Percentiles rank a stretch among this genome's conserved stretches.
Evolutionary conservation across 2,888 invertebrate genomes (phyloP).

Genomic region (Drosophila phalerata): DNA sequence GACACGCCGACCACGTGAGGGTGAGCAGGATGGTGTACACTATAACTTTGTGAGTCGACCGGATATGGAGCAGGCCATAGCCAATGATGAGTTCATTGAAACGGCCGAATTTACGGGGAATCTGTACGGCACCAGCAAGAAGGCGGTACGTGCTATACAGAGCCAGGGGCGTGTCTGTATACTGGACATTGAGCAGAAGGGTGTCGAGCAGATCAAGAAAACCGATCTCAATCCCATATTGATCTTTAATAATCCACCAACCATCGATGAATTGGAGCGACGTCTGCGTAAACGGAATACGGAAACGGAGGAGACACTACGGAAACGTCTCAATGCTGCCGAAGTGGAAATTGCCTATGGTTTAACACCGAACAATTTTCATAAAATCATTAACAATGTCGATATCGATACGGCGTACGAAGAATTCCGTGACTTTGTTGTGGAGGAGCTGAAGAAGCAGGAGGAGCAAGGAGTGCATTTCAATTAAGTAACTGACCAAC

Average conservation of each 20-base stretch:
- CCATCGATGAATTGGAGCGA: slow-evolving; percentile 90
- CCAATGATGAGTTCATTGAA: slow-evolving; percentile 95
- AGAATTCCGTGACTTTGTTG: slow-evolving; percentile 90
- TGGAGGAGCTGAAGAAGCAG: slow-evolving; percentile 87
- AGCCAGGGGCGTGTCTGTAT: slow-evolving; percentile 94
- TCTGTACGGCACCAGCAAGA: slow-evolving; percentile 96
- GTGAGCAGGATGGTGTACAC: slow-evolving; percentile 92
- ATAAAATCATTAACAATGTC: slow-evolving; percentile 93
- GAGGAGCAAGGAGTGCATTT: slow-evolving; percentile 86
- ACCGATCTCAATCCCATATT: slow-evolving; percentile 93
- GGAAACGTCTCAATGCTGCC: slow-evolving; percentile 92
- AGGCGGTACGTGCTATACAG: slow-evolving; percentile 93
- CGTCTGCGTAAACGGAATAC: slow-evolving; percentile 92
- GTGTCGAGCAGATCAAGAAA: slow-evolving; percentile 94
- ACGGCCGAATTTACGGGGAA: slow-evolving; percentile 96
- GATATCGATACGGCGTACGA: slow-evolving; percentile 92
- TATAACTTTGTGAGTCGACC: slow-evolving; percentile 94
- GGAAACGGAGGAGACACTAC: slow-evolving; percentile 94
- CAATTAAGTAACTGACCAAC: slow-evolving; percentile 35
- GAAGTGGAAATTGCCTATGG: slow-evolving; percentile 94
- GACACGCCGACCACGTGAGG: slow-evolving; percentile 91
- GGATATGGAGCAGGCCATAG: slow-evolving; percentile 92
- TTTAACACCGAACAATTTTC: slow-evolving; percentile 90
- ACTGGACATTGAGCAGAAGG: slow-evolving; percentile 97
- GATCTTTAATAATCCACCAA: slow-evolving; percentile 97